Base-by-base conservation (phyloP, 2,888 invertebrate species). In the Seira sanloemensis region DNA sequence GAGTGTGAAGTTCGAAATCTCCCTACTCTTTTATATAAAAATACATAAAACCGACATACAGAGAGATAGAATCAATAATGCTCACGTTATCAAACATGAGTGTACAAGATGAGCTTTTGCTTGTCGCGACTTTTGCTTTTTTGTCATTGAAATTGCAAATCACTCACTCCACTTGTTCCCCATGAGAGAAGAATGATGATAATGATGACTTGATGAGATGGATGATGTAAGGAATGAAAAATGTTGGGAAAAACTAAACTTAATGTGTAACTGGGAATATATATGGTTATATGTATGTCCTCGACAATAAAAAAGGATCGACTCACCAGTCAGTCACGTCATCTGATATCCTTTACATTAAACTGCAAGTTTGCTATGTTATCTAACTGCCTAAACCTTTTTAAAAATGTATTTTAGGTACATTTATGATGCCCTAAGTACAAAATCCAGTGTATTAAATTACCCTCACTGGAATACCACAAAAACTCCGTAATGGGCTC, bases 281-380 rank as follows among this genome's bases (percentile, higher is more conserved):
- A n/a, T n/a, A n/a, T n/a, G n/a, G n/a, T n/a, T n/a, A n/a, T n/a
- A n/a, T n/a, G n/a, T n/a, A n/a, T n/a, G 37, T 37, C 37, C 37
- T 37, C 37, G 5, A 37, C 37, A 37, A 37, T 37, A 37, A 37
- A 37, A n/a, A 37, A 4, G 37, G 37, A 37, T 37, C 37, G 4
- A 37, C 37, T 37, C 5, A 37, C 4, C 37, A 37, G 37, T 7
- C 37, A 37, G 37, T 37, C 37, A 37, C 37, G 37, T 37, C 12
- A 37, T 37, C 12, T 37, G 37, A 37, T 37, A 37, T 73, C 27
- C 18, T 58, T 72, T 23, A 5, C 24, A 19, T 37, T 46, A 66
- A 16, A 21, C 9, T 62, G 12, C 7, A 75, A 75, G 66, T 76
- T 62, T 76, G 76, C 27, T 69, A 16, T n/a, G 18, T 18, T 19